A percentile compares a stretch with the other conserved stretches of the same genome.
Conservation (phyloP, 2,797 vertebrate genomes). For the Cynodonichthys magdalenae region DNA sequence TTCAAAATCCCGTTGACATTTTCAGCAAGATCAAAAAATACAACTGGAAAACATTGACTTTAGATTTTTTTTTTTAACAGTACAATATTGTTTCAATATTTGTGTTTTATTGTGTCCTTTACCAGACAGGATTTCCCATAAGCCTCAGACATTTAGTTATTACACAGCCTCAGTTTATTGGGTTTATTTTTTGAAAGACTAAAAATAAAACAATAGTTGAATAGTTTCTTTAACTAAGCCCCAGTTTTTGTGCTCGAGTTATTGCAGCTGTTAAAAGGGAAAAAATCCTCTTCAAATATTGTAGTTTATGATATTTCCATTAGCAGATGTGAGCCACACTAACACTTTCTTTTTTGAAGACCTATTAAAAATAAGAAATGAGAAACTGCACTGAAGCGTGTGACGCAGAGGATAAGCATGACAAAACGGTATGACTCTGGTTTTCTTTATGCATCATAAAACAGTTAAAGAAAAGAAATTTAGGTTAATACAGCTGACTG, state of each 20-base stretch:
- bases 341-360: too few relatives aligned
- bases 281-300: too few relatives aligned
- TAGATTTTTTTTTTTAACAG: not conserved
- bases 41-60: not conserved
- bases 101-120: not conserved
- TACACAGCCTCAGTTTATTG: not conserved
- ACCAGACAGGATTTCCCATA: too few relatives aligned
- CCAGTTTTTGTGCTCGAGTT: too few relatives aligned
- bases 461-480: not conserved
- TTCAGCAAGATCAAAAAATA: not conserved
- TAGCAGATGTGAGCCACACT: too few relatives aligned
- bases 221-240: too few relatives aligned
- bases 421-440: not conserved
- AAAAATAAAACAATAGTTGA: not conserved
- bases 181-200: not conserved
- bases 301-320: too few relatives aligned
- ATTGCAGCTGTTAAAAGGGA: too few relatives aligned
- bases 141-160: not conserved
- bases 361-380: not conserved
- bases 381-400: not conserved
- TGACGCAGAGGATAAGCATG: not conserved
- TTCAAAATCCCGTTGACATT: slow-evolving; percentile 6
- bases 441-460: not conserved
- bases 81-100: not conserved
- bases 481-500: not conserved